These are phyloP conservation scores for Agriopis aurantiaria DNA, from an alignment of 2,888 invertebrate species.

Conservation along the genomic window DNA sequence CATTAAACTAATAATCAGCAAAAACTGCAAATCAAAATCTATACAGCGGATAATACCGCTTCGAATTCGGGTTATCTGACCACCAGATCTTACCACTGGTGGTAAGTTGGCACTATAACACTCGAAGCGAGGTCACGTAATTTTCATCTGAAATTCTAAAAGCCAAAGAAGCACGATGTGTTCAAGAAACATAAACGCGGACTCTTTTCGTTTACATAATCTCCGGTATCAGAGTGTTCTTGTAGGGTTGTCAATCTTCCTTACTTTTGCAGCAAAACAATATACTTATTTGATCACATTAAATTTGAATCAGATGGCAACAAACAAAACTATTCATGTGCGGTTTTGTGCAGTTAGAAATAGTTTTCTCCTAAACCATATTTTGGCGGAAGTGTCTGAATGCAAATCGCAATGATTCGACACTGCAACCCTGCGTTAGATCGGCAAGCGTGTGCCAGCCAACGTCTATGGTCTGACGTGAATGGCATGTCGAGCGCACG, in stretches of 20 bases:
- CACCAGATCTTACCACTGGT: no score
- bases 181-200: constrained; percentile 64
- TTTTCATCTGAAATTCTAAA: constrained; percentile 57
- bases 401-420: constrained; percentile 38
- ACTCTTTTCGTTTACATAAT: constrained; percentile 74
- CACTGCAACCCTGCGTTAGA: constrained; percentile 40
- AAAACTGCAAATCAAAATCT: no score
- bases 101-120: no score
- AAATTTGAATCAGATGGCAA: constrained; percentile 1
- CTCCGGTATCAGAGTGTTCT: constrained; percentile 59
- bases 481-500: constrained; percentile 57
- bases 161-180: constrained; percentile 58
- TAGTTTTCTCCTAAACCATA: constrained; percentile 27
- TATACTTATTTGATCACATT: neutral
- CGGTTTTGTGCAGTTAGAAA: constrained; percentile 20
- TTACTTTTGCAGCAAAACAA: constrained; percentile 26
- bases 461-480: constrained; percentile 62
- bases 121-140: constrained; percentile 20
- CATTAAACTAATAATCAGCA: no score
- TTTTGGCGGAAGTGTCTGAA: constrained; percentile 33
- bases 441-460: constrained; percentile 46
- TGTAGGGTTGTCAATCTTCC: constrained; percentile 52
- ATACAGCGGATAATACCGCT: no score
- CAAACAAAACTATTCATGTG: constrained; percentile 13
- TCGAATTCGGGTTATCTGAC: no score